These are phyloP conservation scores for Euura saliciscinereae DNA, from an alignment of 1,140 invertebrate species.

Conservation along the genomic window DNA sequence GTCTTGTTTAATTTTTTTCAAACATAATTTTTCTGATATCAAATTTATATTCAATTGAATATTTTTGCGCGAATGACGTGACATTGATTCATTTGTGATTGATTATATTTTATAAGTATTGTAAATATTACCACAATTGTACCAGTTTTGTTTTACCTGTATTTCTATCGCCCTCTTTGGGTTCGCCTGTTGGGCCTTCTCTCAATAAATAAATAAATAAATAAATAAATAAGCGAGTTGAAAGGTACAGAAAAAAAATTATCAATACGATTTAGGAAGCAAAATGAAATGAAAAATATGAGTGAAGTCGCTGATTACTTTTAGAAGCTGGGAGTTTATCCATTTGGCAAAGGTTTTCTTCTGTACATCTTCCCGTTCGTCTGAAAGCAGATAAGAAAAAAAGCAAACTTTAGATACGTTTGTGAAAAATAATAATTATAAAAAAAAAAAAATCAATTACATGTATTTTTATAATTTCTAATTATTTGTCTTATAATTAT, in stretches of 20 bases:
- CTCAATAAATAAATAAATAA: no score
- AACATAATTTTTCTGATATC: not conserved
- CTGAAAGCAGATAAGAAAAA: slow-evolving; percentile 59
- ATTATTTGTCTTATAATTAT: not conserved
- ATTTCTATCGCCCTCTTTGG: no score
- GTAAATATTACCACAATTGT: no score
- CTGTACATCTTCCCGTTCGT: slow-evolving; percentile 90
- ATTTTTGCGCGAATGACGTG: not conserved
- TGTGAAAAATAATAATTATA: slow-evolving; percentile 30
- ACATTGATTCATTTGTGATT: not conserved
- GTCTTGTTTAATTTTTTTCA: no score
- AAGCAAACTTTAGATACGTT: not conserved
- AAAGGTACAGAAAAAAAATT: not conserved
- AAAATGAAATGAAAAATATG: not conserved
- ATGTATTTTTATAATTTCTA: not conserved
- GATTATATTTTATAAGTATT: not conserved
- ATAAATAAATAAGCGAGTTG: no score
- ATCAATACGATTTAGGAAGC: not conserved
- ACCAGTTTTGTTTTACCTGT: no score
- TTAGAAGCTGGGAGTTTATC: slow-evolving; percentile 90
- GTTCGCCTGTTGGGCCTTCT: no score
- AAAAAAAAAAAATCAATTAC: not conserved
- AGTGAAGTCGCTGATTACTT: slow-evolving; percentile 61
- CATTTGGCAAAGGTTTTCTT: slow-evolving; percentile 96
- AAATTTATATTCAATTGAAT: not conserved